Percentiles rank a stretch among this genome's conserved stretches.
Conservation (phyloP, 2,113 vertebrate genomes). For the Thalassarche chlororhynchos region DNA sequence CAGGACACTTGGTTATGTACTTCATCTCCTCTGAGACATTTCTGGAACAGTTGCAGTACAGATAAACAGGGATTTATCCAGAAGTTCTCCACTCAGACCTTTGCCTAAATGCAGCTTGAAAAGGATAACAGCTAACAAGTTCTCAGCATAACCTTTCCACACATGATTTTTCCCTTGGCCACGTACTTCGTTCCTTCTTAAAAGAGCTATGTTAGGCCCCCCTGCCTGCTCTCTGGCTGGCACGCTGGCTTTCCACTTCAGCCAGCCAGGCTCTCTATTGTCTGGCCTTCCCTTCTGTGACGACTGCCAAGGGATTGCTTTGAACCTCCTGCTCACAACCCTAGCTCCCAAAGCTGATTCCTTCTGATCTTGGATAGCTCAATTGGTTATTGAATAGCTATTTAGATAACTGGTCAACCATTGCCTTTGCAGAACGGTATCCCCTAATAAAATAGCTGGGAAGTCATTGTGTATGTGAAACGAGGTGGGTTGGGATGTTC, state of each 20-base stretch:
- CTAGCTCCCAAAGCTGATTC: background rate
- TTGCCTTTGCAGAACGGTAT: background rate
- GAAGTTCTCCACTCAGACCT: background rate
- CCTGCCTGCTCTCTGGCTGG: background rate
- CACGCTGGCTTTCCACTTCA: background rate
- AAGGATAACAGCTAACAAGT: background rate
- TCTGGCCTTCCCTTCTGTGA: background rate
- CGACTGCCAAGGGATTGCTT: background rate
- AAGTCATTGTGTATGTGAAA: background rate
- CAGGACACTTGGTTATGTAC: background rate
- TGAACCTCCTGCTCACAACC: background rate
- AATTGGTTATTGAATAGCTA: background rate
- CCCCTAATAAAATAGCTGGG: background rate
- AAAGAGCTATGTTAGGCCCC: background rate
- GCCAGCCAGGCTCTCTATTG: background rate
- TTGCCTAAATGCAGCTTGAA: background rate
- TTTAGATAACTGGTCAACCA: background rate
- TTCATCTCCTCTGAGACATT: background rate
- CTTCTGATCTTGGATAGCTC: background rate
- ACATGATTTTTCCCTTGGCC: background rate
- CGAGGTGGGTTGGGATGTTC: background rate
- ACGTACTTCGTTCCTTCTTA: background rate
- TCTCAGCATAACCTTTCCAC: background rate
- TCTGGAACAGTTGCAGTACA: background rate
- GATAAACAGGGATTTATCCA: background rate